Conservation (phyloP, 2,113 vertebrate genomes). For the Rhegmatorhina hoffmannsi region DNA sequence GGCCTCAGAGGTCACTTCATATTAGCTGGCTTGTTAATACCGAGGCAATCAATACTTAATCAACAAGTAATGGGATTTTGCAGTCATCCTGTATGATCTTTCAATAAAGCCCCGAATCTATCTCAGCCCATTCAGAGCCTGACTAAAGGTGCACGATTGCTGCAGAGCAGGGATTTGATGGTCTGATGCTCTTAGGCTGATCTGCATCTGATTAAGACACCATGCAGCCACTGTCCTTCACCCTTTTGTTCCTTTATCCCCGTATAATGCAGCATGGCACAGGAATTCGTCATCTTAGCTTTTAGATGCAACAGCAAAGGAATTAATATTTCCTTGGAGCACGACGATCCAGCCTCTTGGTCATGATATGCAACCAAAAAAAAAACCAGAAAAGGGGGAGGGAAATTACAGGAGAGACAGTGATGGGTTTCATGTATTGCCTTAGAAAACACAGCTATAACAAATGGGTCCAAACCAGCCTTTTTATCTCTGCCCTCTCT, state of each 20-base stretch:
- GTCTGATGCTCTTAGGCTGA: conserved; percentile 94
- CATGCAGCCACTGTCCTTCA: conserved; percentile 94
- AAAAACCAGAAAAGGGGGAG: background rate
- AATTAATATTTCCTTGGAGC: conserved; percentile 76
- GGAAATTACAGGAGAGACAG: background rate
- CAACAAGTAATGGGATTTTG: conserved; percentile 99
- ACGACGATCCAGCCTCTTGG: conserved; percentile 61
- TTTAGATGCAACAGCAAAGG: conserved; percentile 76
- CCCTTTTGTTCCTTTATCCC: conserved; percentile 87
- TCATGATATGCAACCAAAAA: conserved; percentile 44
- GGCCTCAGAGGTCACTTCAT: conserved; percentile 97
- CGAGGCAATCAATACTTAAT: conserved; percentile 99
- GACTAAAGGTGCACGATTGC: conserved; percentile 84
- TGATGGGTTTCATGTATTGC: conserved; percentile 33
- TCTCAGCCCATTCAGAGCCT: conserved; percentile 86
- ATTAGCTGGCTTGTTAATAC: conserved; percentile 99
- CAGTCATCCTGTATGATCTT: conserved; percentile 99
- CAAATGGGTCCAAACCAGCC: background rate
- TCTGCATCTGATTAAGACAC: conserved; percentile 97
- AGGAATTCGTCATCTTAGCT: conserved; percentile 73
- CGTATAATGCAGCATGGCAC: conserved; percentile 72
- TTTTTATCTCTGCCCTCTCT: background rate
- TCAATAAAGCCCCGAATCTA: conserved; percentile 98
- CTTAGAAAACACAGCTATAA: conserved; percentile 36
- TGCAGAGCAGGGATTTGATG: conserved; percentile 94